Conservation (phyloP, 1,140 invertebrate genomes). For the Meloidogyne chitwoodi region DNA sequence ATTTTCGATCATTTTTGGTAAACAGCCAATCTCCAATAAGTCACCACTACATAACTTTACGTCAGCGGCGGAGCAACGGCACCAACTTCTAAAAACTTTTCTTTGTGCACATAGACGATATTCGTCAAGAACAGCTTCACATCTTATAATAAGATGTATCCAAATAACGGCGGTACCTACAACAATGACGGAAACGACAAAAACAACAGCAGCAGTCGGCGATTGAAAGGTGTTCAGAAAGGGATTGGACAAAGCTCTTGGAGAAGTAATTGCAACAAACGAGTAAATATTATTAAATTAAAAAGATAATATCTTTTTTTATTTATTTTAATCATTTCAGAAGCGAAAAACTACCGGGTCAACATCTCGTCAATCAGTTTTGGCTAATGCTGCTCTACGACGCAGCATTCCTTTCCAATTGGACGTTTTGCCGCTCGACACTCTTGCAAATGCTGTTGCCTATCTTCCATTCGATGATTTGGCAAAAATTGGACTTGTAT, state of each 20-base stretch:
- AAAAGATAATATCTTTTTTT: no score
- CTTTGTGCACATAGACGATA: background rate
- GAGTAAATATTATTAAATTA: background rate
- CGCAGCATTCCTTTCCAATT: background rate
- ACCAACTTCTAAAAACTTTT: background rate
- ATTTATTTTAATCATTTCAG: background rate
- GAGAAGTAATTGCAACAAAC: background rate
- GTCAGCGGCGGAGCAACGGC: background rate
- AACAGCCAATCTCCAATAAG: background rate
- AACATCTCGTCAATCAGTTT: background rate
- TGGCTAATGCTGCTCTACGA: background rate
- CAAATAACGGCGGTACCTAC: background rate
- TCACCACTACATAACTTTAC: background rate
- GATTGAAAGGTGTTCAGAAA: background rate
- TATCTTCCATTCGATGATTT: conserved; percentile 15
- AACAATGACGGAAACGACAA: background rate
- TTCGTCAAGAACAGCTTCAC: background rate
- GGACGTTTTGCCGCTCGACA: background rate
- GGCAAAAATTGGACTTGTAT: conserved; percentile 5
- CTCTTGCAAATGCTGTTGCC: conserved; percentile 1
- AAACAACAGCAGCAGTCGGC: background rate
- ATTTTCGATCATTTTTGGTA: background rate
- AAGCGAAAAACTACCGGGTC: background rate
- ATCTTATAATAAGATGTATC: no score
- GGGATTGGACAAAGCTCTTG: background rate